These are phyloP conservation scores for Tenthredo distinguenda DNA, from an alignment of 2,888 invertebrate species.

Conservation along the genomic window DNA sequence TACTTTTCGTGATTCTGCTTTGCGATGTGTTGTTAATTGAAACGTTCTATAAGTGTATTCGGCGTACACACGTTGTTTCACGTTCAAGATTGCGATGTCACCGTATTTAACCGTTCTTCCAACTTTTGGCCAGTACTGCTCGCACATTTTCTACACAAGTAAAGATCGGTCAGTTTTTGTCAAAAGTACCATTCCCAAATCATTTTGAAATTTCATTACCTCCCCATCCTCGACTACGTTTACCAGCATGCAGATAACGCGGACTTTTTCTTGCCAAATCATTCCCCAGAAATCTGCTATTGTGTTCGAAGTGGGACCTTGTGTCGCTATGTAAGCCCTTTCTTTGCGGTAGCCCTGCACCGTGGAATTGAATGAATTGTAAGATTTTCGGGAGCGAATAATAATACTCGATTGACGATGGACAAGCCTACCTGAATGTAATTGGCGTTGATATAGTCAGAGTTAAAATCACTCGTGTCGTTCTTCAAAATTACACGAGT, in stretches of 20 bases:
- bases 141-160: conserved; percentile 77
- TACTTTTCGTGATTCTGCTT: conserved; percentile 71
- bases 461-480: conserved; percentile 73
- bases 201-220: neutral
- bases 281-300: conserved; percentile 78
- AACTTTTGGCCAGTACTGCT: conserved; percentile 80
- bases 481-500: conserved; percentile 77
- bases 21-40: conserved; percentile 61
- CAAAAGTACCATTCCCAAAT: neutral
- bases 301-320: conserved; percentile 75
- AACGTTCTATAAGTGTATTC: conserved; percentile 75
- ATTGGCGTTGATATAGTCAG: conserved; percentile 81
- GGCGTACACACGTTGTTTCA: conserved; percentile 71
- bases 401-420: neutral
- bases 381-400: neutral
- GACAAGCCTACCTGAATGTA: conserved; percentile 77
- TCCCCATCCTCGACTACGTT: neutral
- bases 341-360: conserved; percentile 65
- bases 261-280: conserved; percentile 79
- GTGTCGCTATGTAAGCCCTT: conserved; percentile 74
- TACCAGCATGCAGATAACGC: conserved; percentile 79
- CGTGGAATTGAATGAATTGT: neutral
- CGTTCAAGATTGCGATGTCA: conserved; percentile 71
- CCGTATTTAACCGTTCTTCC: conserved; percentile 74
- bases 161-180: conserved; percentile 20